phyloP scores from a whole-genome alignment of 2,888 invertebrate species.

The Agrilus mali region DNA sequence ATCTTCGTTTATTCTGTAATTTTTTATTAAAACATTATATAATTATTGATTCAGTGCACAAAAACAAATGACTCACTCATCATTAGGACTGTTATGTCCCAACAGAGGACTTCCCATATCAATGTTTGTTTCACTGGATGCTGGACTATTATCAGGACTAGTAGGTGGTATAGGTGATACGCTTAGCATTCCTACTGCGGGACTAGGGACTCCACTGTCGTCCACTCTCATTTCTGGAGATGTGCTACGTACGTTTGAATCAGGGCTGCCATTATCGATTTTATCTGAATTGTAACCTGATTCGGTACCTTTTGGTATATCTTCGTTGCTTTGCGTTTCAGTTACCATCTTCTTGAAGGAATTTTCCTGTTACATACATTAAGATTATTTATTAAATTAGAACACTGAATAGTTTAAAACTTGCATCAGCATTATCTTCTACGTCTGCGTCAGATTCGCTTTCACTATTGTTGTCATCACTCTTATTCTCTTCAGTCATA shows the following conservation, averaged over 20 bases:
- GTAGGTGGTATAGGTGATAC: conserved; percentile 21
- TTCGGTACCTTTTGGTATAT: conserved; percentile 36
- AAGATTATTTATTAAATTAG: background rate
- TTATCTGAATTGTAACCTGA: conserved; percentile 55
- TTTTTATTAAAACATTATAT: background rate
- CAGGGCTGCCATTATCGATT: conserved; percentile 31
- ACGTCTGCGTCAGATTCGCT: conserved; percentile 71
- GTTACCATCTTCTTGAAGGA: conserved; percentile 9
- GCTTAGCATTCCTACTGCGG: conserved; percentile 23
- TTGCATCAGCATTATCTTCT: conserved; percentile 60
- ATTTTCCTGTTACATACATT: conserved; percentile 6
- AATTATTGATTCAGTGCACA: background rate
- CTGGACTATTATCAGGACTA: conserved; percentile 21
- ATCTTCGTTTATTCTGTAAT: conserved; percentile 14
- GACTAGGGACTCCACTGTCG: conserved; percentile 29
- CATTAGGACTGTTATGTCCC: conserved; percentile 25
- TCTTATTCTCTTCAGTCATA: conserved; percentile 18
- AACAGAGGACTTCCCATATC: conserved; percentile 39
- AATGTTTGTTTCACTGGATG: conserved; percentile 44
- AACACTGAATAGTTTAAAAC: background rate
- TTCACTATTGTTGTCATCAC: conserved; percentile 41
- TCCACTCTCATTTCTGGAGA: conserved; percentile 25
- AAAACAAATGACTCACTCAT: conserved; percentile 22
- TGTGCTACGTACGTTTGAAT: conserved; percentile 23
- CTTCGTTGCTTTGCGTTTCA: conserved; percentile 4